Conservation (phyloP, 2,113 vertebrate genomes). For the Eidolon helvum region DNA sequence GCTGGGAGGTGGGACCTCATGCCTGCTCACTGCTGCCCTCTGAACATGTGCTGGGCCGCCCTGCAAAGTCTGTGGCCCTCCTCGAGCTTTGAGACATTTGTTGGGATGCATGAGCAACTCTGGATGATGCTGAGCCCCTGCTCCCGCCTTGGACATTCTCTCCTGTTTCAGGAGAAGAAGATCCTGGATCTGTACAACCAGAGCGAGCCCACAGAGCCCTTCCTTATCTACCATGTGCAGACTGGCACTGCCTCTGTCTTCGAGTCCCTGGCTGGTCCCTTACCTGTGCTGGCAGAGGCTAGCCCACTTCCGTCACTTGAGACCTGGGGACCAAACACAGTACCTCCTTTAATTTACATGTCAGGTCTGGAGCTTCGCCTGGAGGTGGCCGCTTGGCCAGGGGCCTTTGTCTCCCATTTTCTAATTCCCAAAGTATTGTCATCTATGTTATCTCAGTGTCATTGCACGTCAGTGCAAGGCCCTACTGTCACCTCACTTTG, state of each 20-base stretch:
- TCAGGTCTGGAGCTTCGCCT: neutral
- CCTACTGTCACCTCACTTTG: neutral
- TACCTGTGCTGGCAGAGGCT: neutral
- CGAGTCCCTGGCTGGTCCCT: slow-evolving; percentile 48
- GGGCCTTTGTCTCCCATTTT: neutral
- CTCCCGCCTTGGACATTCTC: neutral
- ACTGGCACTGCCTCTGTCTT: neutral
- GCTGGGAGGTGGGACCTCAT: neutral
- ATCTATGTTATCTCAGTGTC: neutral
- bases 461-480: neutral
- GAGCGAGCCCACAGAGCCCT: neutral
- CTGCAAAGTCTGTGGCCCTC: neutral
- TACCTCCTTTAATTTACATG: neutral
- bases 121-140: neutral
- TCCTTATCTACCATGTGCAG: slow-evolving; percentile 26
- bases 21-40: neutral
- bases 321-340: neutral
- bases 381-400: neutral
- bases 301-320: slow-evolving; percentile 48
- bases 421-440: neutral
- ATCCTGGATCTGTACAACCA: slow-evolving; percentile 26
- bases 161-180: neutral
- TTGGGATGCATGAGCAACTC: neutral
- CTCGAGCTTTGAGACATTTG: neutral
- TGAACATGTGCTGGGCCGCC: neutral